phyloP scores from a whole-genome alignment of 2,888 invertebrate genomes.

The Tridacna gigas region DNA sequence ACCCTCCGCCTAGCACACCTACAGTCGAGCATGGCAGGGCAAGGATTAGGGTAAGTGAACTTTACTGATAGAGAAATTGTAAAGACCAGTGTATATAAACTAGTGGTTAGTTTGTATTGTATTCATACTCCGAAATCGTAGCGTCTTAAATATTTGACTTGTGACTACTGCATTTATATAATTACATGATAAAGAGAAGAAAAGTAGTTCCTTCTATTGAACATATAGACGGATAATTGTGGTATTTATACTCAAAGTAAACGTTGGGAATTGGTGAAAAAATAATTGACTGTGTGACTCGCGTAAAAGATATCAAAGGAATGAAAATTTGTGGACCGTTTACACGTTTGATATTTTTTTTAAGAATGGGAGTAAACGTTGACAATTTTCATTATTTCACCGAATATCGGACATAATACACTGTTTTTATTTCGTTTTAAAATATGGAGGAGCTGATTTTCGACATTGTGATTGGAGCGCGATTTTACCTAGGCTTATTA shows the following conservation, averaged over 20 bases:
- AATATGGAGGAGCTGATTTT: too few species aligned
- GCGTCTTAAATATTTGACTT: slow-evolving; percentile 24
- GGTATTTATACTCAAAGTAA: slow-evolving; percentile 18
- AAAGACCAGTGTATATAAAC: not conserved
- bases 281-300: not conserved
- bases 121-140: slow-evolving; percentile 15
- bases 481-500: too few species aligned
- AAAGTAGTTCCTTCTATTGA: slow-evolving; percentile 9
- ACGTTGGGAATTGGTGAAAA: slow-evolving; percentile 14
- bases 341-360: too few species aligned
- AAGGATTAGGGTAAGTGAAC: slow-evolving; percentile 1
- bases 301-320: too few species aligned
- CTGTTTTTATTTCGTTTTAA: too few species aligned
- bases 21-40: too few species aligned
- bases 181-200: not conserved
- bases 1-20: too few species aligned
- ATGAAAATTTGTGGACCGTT: too few species aligned
- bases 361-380: too few species aligned
- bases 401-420: too few species aligned
- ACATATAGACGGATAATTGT: slow-evolving; percentile 6
- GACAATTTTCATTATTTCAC: too few species aligned
- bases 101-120: slow-evolving; percentile 1
- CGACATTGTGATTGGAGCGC: too few species aligned
- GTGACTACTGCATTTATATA: slow-evolving; percentile 1
- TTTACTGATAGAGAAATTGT: slow-evolving; percentile 9